These are phyloP conservation scores for Colostygia pectinataria DNA, from an alignment of 2,888 invertebrate genomes.

Conservation along the genomic window DNA sequence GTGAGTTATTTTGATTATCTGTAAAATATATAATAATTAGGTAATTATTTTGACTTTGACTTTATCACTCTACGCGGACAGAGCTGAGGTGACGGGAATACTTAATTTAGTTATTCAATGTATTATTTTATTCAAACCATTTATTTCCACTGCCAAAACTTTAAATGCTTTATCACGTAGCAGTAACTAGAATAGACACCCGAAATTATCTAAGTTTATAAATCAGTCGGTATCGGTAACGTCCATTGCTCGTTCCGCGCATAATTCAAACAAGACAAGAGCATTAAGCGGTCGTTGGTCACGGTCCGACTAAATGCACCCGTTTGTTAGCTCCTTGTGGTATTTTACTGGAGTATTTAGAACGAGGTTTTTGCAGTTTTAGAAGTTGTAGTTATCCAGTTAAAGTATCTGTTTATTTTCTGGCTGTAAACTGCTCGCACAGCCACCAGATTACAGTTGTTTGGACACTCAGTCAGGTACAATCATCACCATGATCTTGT, in stretches of 20 bases:
- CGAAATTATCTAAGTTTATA: constrained; percentile 37
- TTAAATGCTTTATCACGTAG: background rate
- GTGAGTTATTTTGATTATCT: too few species aligned
- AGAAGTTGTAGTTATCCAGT: constrained; percentile 1
- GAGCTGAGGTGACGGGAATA: too few species aligned
- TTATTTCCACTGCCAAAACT: constrained; percentile 1
- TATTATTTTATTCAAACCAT: too few species aligned
- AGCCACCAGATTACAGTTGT: too few species aligned
- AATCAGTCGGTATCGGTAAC: constrained; percentile 42
- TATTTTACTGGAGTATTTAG: background rate
- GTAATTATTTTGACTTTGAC: too few species aligned
- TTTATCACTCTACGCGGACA: too few species aligned
- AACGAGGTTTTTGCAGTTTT: constrained; percentile 9
- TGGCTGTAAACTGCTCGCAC: too few species aligned
- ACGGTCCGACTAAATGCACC: constrained; percentile 18
- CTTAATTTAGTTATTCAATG: too few species aligned
- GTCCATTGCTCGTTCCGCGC: constrained; percentile 42
- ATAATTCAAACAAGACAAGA: constrained; percentile 41
- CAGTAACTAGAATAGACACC: constrained; percentile 21
- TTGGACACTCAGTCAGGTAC: too few species aligned
- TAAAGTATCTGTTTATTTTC: too few species aligned
- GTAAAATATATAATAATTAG: too few species aligned
- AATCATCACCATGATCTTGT: too few species aligned
- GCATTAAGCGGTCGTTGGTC: constrained; percentile 36
- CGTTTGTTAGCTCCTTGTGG: constrained; percentile 13